Evolutionary conservation across 2,888 invertebrate species (phyloP).

Genomic region (Panopea generosa): DNA sequence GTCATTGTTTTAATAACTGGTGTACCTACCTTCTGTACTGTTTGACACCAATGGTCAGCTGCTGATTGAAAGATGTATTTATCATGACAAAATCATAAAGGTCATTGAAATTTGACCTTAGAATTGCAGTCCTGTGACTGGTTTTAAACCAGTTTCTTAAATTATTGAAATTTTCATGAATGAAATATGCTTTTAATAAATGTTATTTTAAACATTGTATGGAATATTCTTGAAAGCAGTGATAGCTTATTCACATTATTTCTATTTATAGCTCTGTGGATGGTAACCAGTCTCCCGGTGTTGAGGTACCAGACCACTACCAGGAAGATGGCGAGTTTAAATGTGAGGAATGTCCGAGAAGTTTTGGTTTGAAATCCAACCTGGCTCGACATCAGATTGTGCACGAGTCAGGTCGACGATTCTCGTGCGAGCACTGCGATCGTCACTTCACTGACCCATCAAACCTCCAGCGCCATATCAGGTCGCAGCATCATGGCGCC

Average conservation of each 20-base stretch:
- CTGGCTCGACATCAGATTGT: slow-evolving; percentile 90
- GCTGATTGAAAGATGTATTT: too few relatives aligned
- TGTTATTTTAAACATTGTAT: too few relatives aligned
- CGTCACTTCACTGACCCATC: slow-evolving; percentile 95
- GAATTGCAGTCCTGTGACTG: too few relatives aligned
- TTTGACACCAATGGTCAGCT: too few relatives aligned
- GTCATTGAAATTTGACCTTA: too few relatives aligned
- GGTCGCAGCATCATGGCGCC: slow-evolving; percentile 97
- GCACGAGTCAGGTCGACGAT: slow-evolving; percentile 88
- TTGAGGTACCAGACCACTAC: slow-evolving; percentile 38
- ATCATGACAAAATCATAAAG: too few relatives aligned
- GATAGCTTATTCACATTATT: too few relatives aligned
- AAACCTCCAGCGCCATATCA: slow-evolving; percentile 98
- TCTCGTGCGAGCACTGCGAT: slow-evolving; percentile 93
- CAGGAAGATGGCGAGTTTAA: slow-evolving; percentile 88
- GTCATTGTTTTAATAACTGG: not conserved
- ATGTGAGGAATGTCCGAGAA: slow-evolving; percentile 94
- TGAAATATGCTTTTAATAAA: too few relatives aligned
- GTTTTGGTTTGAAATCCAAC: slow-evolving; percentile 93
- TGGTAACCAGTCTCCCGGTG: slow-evolving; percentile 33
- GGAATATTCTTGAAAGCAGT: too few relatives aligned
- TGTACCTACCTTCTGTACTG: not conserved
- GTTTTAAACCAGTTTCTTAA: too few relatives aligned
- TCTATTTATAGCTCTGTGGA: slow-evolving; percentile 18
- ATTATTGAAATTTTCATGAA: too few relatives aligned